These are phyloP conservation scores for Paralichthys olivaceus DNA, from an alignment of 2,113 vertebrate genomes.

Conservation along the genomic window DNA sequence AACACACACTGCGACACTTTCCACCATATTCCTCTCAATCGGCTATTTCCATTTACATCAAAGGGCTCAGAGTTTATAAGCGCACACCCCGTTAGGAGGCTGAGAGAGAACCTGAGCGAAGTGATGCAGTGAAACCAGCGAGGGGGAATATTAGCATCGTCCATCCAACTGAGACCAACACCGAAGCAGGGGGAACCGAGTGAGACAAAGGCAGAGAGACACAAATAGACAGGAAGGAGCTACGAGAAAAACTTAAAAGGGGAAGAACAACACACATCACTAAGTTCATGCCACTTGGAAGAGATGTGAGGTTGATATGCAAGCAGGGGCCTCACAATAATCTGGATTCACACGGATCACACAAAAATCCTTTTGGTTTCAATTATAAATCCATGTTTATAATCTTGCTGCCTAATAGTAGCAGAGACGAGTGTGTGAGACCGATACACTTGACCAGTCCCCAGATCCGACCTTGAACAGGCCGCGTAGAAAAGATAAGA, in stretches of 20 bases:
- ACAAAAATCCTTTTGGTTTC: no score
- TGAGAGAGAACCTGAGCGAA: conserved; percentile 9
- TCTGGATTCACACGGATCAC: no score
- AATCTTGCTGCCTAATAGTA: no score
- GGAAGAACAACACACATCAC: no score
- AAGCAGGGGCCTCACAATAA: no score
- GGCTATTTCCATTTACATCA: conserved; percentile 65
- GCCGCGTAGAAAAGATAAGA: no score
- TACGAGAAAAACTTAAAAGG: background rate
- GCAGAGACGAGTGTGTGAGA: no score
- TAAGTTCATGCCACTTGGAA: no score
- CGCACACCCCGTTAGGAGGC: conserved; percentile 29
- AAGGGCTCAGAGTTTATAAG: conserved; percentile 34
- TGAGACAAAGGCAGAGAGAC: conserved; percentile 11
- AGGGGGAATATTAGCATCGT: conserved; percentile 10
- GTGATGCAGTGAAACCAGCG: conserved; percentile 27
- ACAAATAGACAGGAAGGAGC: background rate
- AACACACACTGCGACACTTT: conserved; percentile 60
- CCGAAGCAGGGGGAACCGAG: background rate
- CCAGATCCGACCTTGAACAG: no score
- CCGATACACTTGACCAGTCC: no score
- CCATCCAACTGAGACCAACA: conserved; percentile 3
- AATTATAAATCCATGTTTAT: no score
- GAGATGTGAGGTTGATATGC: no score
- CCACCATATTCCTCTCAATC: conserved; percentile 60